Base-by-base conservation (phyloP, 2,888 invertebrate genomes). In the Danaus chrysippus region DNA sequence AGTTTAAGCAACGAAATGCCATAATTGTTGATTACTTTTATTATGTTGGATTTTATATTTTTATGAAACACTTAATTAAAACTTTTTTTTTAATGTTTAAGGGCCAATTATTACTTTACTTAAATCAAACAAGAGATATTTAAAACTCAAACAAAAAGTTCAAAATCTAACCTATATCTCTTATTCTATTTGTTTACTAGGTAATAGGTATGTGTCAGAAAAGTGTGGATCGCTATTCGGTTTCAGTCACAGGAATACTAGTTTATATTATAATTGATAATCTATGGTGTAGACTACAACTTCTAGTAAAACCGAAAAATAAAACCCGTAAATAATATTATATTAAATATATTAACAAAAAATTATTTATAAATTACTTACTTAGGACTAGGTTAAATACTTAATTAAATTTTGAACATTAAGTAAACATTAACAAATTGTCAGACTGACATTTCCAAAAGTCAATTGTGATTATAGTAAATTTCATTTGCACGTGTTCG, bases 1-100 rank as follows among this genome's bases (percentile, higher is more conserved):
- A 65, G 68, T 74, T 76, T 12, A 73, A 68, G 59, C 77, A 79
- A 12, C 80, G 76, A 57, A 78, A 78, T 66, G 84, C 81, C 87
- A 87, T 83, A 58, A 23, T 61, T 55, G 56, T 42, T 54, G 42
- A 15, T 46, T n/a, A 42, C 15, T 52, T 19, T 56, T 34, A 43
- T 41, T 11, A 34, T 54, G 9, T 12, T 13, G 58, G 41, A 42
- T 43, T 42, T 43, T n/a, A 44, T 1, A 17, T 17, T 49, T 17
- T 3, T 10, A 17, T 49, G 23, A 34, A 34, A 17, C 0, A 13
- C 17, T 49, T 49, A 17, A n/a, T 15, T 17, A 43, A 43, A 43
- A 17, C 17, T 15, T 8, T 17, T 49, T 10, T 17, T 46, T 46
- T 13, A 9, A 13, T 13, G 5, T n/a, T 15, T 15, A n/a, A 13